phyloP scores from a whole-genome alignment of 1,140 invertebrate genomes.

The Bathynomus jamesi region DNA sequence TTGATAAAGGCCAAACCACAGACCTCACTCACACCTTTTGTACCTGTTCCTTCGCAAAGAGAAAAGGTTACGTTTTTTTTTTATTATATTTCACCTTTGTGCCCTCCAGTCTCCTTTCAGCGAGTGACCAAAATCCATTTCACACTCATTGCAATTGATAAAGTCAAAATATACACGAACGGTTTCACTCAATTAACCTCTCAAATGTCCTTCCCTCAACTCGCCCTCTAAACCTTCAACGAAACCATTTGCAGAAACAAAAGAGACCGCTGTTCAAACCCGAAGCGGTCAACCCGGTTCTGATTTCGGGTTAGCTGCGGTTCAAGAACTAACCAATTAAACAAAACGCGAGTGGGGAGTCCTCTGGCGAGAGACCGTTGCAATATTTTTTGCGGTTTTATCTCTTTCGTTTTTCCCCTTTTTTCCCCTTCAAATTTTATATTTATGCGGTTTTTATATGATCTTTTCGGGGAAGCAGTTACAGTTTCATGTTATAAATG shows the following conservation, averaged over 20 bases:
- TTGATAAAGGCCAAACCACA: no score
- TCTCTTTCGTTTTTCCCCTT: background rate
- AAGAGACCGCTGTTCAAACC: no score
- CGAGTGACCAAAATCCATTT: background rate
- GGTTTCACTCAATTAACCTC: background rate
- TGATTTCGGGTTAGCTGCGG: no score
- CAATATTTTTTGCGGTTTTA: background rate
- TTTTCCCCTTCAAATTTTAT: background rate
- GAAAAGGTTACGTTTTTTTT: no score
- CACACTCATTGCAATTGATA: background rate
- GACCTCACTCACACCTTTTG: no score
- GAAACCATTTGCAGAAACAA: no score
- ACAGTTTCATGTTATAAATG: background rate
- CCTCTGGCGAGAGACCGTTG: background rate
- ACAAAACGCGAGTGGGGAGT: background rate
- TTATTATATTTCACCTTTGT: no score
- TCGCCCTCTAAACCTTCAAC: background rate
- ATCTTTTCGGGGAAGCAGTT: background rate
- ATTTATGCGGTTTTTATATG: background rate
- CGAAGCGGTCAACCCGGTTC: no score
- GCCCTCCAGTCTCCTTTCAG: no score
- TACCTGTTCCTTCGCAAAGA: no score
- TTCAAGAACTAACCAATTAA: background rate
- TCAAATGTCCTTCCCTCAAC: background rate
- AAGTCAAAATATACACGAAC: background rate